Base-by-base conservation (phyloP, 2,888 invertebrate species). In the Petrolisthes manimaculis region DNA sequence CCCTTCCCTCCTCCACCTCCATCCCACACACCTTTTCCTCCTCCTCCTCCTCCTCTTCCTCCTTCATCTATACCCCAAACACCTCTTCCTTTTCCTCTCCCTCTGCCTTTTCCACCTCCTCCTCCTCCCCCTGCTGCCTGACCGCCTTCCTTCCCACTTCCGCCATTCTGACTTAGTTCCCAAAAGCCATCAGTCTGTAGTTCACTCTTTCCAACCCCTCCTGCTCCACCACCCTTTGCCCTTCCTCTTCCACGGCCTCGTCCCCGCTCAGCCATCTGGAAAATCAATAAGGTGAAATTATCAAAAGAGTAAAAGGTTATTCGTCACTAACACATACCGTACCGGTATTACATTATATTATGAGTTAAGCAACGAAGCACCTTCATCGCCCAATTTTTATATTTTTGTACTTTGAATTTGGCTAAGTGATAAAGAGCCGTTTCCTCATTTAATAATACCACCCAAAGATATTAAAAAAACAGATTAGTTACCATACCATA, bases 111-210 rank as follows among this genome's bases (percentile, higher is more conserved):
- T 71, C 71, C 21, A 12, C 81, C 53, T 37, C 21, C 61, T 21
- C 80, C 85, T 69, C 14, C 56, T 86, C 81, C 82, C 56, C 82
- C 56, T 75, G 61, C 81, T 24, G 4, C 51, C 53, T n/a, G 37
- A 14, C 24, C 53, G 37, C 12, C 24, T 12, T 9, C 77, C 9
- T 18, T 51, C 8, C 77, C 77, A 9, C 77, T 37, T 18, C 53
- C 77, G 1, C 67, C 18, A 12, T 67, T 18, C 18, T 18, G 18
- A 14, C 18, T 14, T 18, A 14, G 18, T 67, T 18, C 67, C 67
- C 67, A 12, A 1, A 12, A 14, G 12, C 18, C 67, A 1, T 67
- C 18, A 12, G 67, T 3, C 67, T 18, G 12, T 18, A 14, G 12
- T 18, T 18, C 18, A 12, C 67, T 3, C 18, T 18, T 67, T 18